These are phyloP conservation scores for Erebia aethiops DNA, from an alignment of 2,888 invertebrate genomes.

Conservation along the genomic window DNA sequence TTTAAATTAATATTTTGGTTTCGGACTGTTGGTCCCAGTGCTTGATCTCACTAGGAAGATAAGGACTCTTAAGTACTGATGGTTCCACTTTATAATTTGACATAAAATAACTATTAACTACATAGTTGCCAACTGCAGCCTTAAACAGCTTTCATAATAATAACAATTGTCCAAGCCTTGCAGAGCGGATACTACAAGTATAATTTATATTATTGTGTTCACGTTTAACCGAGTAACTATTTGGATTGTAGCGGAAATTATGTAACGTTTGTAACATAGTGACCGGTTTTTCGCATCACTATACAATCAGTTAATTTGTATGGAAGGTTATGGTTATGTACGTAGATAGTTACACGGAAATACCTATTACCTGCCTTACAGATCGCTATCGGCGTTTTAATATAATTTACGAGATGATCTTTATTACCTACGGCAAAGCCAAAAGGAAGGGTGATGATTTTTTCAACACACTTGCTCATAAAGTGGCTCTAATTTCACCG, in stretches of 20 bases:
- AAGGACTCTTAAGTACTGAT: too few species aligned
- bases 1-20: too few species aligned
- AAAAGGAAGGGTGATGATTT: too few species aligned
- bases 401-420: too few species aligned
- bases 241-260: constrained; percentile 6
- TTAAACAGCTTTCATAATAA: background rate
- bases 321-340: constrained; percentile 9
- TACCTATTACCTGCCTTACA: background rate
- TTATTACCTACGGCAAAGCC: too few species aligned
- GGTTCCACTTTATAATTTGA: too few species aligned
- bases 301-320: background rate
- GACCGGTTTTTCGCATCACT: constrained; percentile 9
- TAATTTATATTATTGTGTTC: background rate
- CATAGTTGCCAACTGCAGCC: background rate
- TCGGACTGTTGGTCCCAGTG: too few species aligned
- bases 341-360: background rate
- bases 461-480: too few species aligned
- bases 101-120: too few species aligned
- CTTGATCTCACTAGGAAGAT: too few species aligned
- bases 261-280: background rate
- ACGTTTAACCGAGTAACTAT: background rate
- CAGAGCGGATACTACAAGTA: background rate
- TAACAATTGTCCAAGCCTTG: background rate
- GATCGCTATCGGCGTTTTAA: too few species aligned
- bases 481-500: too few species aligned